Conservation (phyloP, 2,113 vertebrate genomes). For the Hippopotamus amphibius region DNA sequence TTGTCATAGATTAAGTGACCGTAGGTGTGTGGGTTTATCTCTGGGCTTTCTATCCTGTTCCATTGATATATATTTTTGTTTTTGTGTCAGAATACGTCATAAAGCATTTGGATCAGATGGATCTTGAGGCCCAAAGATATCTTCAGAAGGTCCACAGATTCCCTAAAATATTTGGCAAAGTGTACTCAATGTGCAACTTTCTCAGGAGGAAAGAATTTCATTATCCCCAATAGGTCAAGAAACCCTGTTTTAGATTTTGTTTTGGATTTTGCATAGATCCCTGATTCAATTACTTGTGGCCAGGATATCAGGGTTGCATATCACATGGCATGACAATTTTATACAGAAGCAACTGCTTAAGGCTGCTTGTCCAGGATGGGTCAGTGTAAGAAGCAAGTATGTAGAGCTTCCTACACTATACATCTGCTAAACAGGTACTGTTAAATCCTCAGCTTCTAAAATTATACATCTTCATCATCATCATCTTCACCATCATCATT, state of each 20-base stretch:
- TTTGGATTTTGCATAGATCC: not conserved
- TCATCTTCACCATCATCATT: not conserved
- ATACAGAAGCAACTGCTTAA: not conserved
- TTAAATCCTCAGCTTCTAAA: not conserved
- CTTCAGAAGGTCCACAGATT: not conserved
- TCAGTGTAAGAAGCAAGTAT: not conserved
- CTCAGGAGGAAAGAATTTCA: not conserved
- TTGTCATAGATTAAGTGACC: not conserved
- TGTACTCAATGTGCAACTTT: not conserved
- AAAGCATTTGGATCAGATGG: not conserved
- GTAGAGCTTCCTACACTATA: not conserved
- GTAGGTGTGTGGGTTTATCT: not conserved
- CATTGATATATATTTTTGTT: not conserved
- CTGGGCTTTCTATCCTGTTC: not conserved
- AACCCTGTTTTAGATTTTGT: not conserved
- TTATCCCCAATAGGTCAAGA: not conserved
- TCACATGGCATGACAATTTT: not conserved
- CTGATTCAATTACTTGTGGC: not conserved
- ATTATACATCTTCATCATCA: not conserved
- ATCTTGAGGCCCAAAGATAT: not conserved
- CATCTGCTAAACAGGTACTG: not conserved
- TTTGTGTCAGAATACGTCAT: not conserved
- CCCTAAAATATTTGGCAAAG: not conserved
- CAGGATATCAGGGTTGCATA: not conserved
- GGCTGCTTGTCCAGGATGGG: not conserved